Base-by-base conservation (phyloP, 2,888 invertebrate genomes). In the Laothoe populi region DNA sequence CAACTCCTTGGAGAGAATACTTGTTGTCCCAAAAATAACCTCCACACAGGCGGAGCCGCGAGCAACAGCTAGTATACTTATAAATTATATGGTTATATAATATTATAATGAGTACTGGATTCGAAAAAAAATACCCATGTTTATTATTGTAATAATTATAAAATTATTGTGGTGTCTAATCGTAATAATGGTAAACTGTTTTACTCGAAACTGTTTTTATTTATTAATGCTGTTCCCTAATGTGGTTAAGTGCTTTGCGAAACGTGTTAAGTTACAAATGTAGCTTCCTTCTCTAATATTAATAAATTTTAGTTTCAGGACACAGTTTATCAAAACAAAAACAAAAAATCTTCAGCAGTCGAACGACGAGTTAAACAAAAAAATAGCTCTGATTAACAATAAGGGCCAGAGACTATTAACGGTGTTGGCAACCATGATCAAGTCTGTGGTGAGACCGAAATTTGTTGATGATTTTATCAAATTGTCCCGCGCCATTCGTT, bases 251-350 rank as follows among this genome's bases (percentile, higher is more conserved):
- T 26, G 26, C 26, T n/a, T 40, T 44, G 44, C 44, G 19, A 7
- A 44, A 19, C 16, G 1, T 40, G 5, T 44, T 44, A 1, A 8
- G 19, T 19, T 16, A 16, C 2, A 5, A 8, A 10, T 7, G 2
- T 10, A 44, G 19, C 13, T 38, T 0, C n/a, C 13, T 40, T n/a
- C 13, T 13, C n/a, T 40, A n/a, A 40, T 13, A 40, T n/a, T n/a
- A n/a, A n/a, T n/a, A 40, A 4, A 13, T 40, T n/a, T 40, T 26
- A n/a, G 26, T 49, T 49, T 8, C 53, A 53, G 53, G 19, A 35
- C 19, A 19, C 53, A 53, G 31, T 35, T 53, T 11, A 53, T 53
- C 4, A 53, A 35, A 19, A 53, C 31, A 4, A 53, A 53, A 35
- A 19, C 53, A 19, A 19, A 31, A 16, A 53, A 53, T 10, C 31